Percentiles rank a stretch among this genome's conserved stretches.
These are phyloP conservation scores for Eulithis testata DNA, from an alignment of 2,888 invertebrate genomes.

Conservation along the genomic window DNA sequence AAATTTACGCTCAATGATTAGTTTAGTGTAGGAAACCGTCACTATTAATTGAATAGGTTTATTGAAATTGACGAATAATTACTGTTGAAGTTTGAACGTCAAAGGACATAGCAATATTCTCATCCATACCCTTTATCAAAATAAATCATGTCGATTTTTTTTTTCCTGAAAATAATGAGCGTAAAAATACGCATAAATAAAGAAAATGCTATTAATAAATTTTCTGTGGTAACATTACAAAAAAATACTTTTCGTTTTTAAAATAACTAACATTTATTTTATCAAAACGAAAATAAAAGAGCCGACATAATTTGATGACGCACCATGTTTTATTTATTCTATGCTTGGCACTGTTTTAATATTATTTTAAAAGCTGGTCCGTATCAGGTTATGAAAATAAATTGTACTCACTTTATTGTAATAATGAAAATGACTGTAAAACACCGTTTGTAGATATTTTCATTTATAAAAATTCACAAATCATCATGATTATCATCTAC, in stretches of 20 bases:
- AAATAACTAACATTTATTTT: conserved; percentile 13
- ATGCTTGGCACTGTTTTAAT: conserved; percentile 29
- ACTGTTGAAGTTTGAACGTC: conserved; percentile 9
- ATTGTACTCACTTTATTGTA: not conserved
- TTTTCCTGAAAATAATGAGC: not conserved
- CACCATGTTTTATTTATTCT: conserved; percentile 21
- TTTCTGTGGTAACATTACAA: not conserved
- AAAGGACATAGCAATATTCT: not conserved
- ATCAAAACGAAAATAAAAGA: conserved; percentile 11
- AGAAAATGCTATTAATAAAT: too few relatives aligned
- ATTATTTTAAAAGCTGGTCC: conserved; percentile 4
- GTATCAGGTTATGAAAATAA: conserved; percentile 6
- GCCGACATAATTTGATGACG: conserved; percentile 2
- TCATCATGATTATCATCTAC: too few relatives aligned
- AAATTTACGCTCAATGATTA: conserved; percentile 30
- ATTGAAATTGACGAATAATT: conserved; percentile 15
- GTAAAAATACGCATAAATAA: not conserved
- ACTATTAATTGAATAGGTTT: conserved; percentile 30
- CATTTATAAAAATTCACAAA: too few relatives aligned
- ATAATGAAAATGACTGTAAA: not conserved
- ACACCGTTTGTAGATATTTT: not conserved
- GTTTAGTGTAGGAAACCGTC: conserved; percentile 31
- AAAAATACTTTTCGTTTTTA: conserved; percentile 9
- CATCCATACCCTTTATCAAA: not conserved
- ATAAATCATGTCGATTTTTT: too few relatives aligned